Percentiles rank a stretch among this genome's conserved stretches.
These are phyloP conservation scores for Piezodorus guildinii DNA, from an alignment of 1,140 invertebrate genomes.

Conservation along the genomic window DNA sequence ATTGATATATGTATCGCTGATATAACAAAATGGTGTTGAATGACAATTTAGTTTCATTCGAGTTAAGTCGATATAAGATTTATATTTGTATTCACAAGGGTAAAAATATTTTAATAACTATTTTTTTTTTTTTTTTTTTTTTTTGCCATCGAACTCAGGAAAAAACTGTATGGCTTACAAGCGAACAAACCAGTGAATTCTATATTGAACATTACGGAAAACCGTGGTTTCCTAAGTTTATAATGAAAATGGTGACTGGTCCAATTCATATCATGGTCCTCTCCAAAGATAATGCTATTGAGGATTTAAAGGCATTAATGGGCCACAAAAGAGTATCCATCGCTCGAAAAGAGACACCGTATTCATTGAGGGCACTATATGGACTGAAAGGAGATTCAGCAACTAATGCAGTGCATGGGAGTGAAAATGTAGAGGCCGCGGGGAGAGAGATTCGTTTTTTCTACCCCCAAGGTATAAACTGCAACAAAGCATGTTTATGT, in stretches of 20 bases:
- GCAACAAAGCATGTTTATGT: too few species aligned
- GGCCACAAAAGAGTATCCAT: constrained; percentile 18
- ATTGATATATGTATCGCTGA: too few species aligned
- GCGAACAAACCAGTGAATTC: constrained; percentile 19
- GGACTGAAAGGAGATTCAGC: constrained; percentile 18
- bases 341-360: constrained; percentile 16
- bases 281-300: constrained; percentile 21
- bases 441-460: constrained; percentile 20
- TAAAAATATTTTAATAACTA: too few species aligned
- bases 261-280: constrained; percentile 18
- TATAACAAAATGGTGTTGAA: too few species aligned
- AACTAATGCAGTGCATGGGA: constrained; percentile 21
- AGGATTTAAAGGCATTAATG: constrained; percentile 20
- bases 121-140: too few species aligned
- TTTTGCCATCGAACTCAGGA: neutral
- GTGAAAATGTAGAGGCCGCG: constrained; percentile 2
- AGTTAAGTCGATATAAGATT: too few species aligned
- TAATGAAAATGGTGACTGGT: constrained; percentile 14
- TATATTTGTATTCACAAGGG: too few species aligned
- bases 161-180: neutral
- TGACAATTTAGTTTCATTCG: too few species aligned
- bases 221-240: constrained; percentile 22
- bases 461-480: constrained; percentile 18
- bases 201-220: constrained; percentile 22
- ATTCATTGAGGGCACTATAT: constrained; percentile 19